A percentile compares a stretch with the other conserved stretches of the same genome.
These are phyloP conservation scores for Nipponacmea schrenckii DNA, from an alignment of 2,888 invertebrate genomes.

Conservation along the genomic window DNA sequence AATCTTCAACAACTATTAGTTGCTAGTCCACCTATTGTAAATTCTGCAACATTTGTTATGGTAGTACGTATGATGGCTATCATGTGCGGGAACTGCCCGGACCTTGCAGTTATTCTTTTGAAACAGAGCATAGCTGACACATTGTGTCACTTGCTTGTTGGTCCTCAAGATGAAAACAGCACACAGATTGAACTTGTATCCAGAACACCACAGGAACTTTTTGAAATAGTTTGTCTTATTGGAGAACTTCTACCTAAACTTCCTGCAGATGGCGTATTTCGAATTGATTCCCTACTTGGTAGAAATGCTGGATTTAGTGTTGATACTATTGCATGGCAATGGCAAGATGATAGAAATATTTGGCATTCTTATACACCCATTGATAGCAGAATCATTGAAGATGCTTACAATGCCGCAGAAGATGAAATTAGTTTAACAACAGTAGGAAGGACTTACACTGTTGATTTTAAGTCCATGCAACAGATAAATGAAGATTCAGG, in stretches of 20 bases:
- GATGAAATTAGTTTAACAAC: constrained; percentile 94
- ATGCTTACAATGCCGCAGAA: constrained; percentile 91
- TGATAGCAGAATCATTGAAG: constrained; percentile 92
- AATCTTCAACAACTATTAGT: constrained; percentile 94
- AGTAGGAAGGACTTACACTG: constrained; percentile 91
- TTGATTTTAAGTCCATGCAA: constrained; percentile 97
- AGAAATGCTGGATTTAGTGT: constrained; percentile 71
- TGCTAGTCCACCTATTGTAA: constrained; percentile 92
- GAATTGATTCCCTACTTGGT: constrained; percentile 84
- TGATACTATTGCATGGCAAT: constrained; percentile 93
- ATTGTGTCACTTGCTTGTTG: constrained; percentile 92
- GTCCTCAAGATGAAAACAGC: constrained; percentile 72
- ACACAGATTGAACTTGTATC: constrained; percentile 76
- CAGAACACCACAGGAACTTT: constrained; percentile 93
- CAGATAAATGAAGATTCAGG: constrained; percentile 99
- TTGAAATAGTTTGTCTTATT: constrained; percentile 96
- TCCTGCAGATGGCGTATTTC: constrained; percentile 94
- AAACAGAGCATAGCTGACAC: constrained; percentile 95
- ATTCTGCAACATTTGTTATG: constrained; percentile 94
- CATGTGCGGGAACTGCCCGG: constrained; percentile 95
- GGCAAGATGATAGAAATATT: constrained; percentile 91
- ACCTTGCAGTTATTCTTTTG: constrained; percentile 88
- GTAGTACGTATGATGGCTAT: constrained; percentile 95
- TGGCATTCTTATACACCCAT: constrained; percentile 93
- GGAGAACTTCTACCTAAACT: constrained; percentile 97